These are phyloP conservation scores for Caenorhabditis drosophilae DNA, from an alignment of 2,888 invertebrate species.

Conservation along the genomic window DNA sequence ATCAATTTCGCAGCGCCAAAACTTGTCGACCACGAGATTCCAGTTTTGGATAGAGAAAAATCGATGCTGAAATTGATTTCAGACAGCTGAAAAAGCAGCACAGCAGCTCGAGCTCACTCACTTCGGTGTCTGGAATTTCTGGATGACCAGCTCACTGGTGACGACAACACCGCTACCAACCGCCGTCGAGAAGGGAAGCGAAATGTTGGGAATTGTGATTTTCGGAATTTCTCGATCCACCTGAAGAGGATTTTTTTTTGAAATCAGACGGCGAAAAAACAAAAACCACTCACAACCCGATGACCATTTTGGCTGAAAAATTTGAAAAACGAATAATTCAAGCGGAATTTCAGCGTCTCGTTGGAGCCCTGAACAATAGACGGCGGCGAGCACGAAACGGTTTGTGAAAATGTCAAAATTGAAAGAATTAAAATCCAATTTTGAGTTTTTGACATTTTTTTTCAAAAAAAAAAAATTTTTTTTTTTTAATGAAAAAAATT, in stretches of 20 bases:
- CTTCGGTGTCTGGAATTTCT: slow-evolving; percentile 54
- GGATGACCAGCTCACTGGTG: slow-evolving; percentile 51
- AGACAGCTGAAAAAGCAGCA: not conserved
- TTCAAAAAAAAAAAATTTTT: too few species aligned
- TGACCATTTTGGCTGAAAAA: slow-evolving; percentile 49
- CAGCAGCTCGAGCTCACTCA: slow-evolving; percentile 12
- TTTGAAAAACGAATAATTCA: slow-evolving; percentile 35
- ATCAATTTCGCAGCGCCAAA: slow-evolving; percentile 53
- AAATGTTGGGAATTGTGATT: slow-evolving; percentile 53
- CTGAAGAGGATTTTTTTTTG: slow-evolving; percentile 24
- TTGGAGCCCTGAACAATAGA: too few species aligned
- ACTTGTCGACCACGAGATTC: slow-evolving; percentile 51
- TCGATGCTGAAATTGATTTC: slow-evolving; percentile 32
- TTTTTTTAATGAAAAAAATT: too few species aligned
- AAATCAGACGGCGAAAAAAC: too few species aligned
- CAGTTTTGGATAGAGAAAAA: slow-evolving; percentile 30
- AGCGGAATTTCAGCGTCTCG: slow-evolving; percentile 13
- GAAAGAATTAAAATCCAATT: too few species aligned
- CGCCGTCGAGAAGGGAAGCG: slow-evolving; percentile 52
- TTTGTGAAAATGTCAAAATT: too few species aligned
- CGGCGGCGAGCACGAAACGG: too few species aligned
- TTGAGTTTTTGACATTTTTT: too few species aligned
- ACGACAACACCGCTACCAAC: slow-evolving; percentile 52
- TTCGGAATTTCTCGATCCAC: slow-evolving; percentile 61
- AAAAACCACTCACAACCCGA: slow-evolving; percentile 42